Base-by-base conservation (phyloP, 2,888 invertebrate species). In the Eristalis pertinax region DNA sequence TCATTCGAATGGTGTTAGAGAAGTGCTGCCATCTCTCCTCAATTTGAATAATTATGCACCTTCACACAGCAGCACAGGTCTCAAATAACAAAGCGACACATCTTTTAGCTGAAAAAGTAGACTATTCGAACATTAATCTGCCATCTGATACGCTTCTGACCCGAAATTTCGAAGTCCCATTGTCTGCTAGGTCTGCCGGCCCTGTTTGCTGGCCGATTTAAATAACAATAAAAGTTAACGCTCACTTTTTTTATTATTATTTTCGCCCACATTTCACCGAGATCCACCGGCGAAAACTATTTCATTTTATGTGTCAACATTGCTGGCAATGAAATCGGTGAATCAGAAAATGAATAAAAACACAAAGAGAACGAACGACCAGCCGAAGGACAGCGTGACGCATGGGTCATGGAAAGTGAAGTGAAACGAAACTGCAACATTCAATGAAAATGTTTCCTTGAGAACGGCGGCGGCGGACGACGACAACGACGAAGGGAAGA, bases 351-450 rank as follows among this genome's bases (percentile, higher is more conserved):
- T 60, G 50, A 50, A 19, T 8, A n/a, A 50, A n/a, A 50, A 19
- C n/a, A 50, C n/a, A 50, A 50, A 50, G 32, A 32, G 32, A 32
- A 32, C 32, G 32, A 32, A 32, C 10, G 32, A 32, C 32, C 32
- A 32, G 1, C 50, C 68, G 78, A 74, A 84, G 74, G 84, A 69
- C 79, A 65, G 26, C 32, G 26, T 63, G 50, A 72, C 67, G 56
- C 67, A 73, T 4, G 24, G 41, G 56, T 38, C 26, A 78, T 35
- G n/a, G 58, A 83, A 84, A 84, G 35, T 74, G 60, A 84, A 79
- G 73, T 78, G 58, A 41, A 32, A 58, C 56, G 50, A 41, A 26
- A 15, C 32, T 72, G 67, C 32, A 69, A 8, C 35, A 32, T 56
- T 69, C 62, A 50, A 50, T 19, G 19, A 50, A 50, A 19, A 1